phyloP scores from a whole-genome alignment of 2,888 invertebrate genomes.

The Dorcus hopei region DNA sequence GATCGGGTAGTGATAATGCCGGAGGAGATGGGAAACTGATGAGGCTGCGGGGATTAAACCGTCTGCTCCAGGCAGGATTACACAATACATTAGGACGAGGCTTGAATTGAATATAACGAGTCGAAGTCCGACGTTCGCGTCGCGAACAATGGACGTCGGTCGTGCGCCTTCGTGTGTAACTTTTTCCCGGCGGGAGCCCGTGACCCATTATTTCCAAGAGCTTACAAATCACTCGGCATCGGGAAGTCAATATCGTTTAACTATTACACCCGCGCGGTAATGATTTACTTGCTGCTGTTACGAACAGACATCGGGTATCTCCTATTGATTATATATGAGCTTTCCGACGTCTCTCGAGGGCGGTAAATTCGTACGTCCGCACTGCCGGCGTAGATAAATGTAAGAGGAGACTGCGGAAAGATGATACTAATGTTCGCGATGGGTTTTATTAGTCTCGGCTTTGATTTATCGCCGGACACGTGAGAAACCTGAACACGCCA shows the following conservation, averaged over 20 bases:
- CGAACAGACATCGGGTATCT: slow-evolving; percentile 41
- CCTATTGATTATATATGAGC: slow-evolving; percentile 36
- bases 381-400: slow-evolving; percentile 17
- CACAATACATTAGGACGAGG: slow-evolving; percentile 35
- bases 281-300: slow-evolving; percentile 44
- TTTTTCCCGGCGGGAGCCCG: background rate
- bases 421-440: slow-evolving; percentile 20
- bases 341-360: slow-evolving; percentile 26
- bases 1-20: slow-evolving; percentile 45
- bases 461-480: slow-evolving; percentile 6
- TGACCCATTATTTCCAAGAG: no score
- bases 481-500: background rate
- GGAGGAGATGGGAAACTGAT: slow-evolving; percentile 46
- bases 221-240: slow-evolving; percentile 12
- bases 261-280: slow-evolving; percentile 40
- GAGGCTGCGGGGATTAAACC: slow-evolving; percentile 43
- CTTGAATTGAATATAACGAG: slow-evolving; percentile 2
- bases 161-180: no score
- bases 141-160: no score
- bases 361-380: slow-evolving; percentile 30
- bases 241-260: slow-evolving; percentile 34
- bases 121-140: no score
- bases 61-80: slow-evolving; percentile 39
- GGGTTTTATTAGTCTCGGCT: slow-evolving; percentile 16
- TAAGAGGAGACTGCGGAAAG: slow-evolving; percentile 14